phyloP scores from a whole-genome alignment of 2,113 vertebrate genomes.

The Sinocyclocheilus grahami region DNA sequence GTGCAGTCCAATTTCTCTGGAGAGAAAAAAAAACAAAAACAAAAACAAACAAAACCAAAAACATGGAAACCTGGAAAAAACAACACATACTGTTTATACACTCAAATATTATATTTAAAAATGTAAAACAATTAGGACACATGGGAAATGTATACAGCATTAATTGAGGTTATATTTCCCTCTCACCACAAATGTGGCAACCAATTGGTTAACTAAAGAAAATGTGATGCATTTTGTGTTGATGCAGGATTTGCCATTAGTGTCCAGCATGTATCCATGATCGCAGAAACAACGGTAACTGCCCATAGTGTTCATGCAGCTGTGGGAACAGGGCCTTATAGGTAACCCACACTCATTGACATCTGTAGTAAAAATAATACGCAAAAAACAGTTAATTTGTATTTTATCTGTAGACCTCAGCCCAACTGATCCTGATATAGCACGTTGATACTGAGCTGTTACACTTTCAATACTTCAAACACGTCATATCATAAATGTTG shows the following conservation, averaged over 20 bases:
- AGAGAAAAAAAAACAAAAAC: slow-evolving; percentile 50
- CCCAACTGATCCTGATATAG: no score
- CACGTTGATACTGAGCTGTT: no score
- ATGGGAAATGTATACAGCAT: neutral
- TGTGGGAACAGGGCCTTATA: slow-evolving; percentile 68
- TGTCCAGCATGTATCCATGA: slow-evolving; percentile 66
- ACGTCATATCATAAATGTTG: no score
- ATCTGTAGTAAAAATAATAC: slow-evolving; percentile 62
- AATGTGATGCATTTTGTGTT: neutral
- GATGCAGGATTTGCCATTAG: slow-evolving; percentile 70
- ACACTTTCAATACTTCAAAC: no score
- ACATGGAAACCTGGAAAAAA: neutral
- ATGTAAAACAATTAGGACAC: neutral
- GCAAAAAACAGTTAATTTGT: neutral
- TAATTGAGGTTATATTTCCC: neutral
- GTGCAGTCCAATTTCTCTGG: slow-evolving; percentile 68
- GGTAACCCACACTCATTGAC: slow-evolving; percentile 73
- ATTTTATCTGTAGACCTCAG: no score
- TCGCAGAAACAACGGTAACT: slow-evolving; percentile 75
- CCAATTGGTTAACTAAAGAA: neutral
- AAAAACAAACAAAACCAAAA: neutral
- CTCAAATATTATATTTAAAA: neutral
- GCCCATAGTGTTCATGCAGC: slow-evolving; percentile 74
- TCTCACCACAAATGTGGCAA: neutral
- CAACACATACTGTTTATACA: neutral